Conservation (phyloP, 1,140 invertebrate species). For the Agrilus planipennis region DNA sequence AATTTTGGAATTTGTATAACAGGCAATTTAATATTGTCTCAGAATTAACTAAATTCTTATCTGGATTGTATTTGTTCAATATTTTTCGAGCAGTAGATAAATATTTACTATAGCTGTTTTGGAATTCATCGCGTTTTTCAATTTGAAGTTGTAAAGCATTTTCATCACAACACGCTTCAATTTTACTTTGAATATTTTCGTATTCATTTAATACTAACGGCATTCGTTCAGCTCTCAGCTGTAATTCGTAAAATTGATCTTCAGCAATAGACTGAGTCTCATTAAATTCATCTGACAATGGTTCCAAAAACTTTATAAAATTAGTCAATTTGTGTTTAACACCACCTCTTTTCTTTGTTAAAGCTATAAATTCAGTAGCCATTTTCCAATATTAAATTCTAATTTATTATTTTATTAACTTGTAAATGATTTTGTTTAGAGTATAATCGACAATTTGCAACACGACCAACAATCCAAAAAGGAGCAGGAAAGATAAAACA, state of each 20-base stretch:
- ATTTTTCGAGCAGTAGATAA: background rate
- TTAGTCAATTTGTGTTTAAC: background rate
- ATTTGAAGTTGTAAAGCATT: background rate
- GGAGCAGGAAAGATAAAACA: too few species aligned
- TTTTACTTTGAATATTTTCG: background rate
- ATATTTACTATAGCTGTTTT: background rate
- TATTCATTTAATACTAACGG: background rate
- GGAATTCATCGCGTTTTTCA: conserved; percentile 1
- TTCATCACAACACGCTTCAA: background rate
- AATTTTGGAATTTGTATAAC: conserved; percentile 11
- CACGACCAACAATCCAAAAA: too few species aligned
- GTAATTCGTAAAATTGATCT: background rate
- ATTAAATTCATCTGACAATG: background rate
- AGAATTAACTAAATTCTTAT: background rate
- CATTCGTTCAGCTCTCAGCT: background rate
- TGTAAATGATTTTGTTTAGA: too few species aligned
- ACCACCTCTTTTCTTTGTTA: background rate
- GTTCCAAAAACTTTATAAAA: background rate
- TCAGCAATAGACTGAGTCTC: background rate
- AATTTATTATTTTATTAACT: too few species aligned
- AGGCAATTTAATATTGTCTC: conserved; percentile 11
- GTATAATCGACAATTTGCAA: too few species aligned
- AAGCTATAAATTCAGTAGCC: background rate
- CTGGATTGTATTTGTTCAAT: background rate
- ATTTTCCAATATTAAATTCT: too few species aligned